These are phyloP conservation scores for Pelodytes ibericus DNA, from an alignment of 2,797 vertebrate genomes.

Conservation along the genomic window DNA sequence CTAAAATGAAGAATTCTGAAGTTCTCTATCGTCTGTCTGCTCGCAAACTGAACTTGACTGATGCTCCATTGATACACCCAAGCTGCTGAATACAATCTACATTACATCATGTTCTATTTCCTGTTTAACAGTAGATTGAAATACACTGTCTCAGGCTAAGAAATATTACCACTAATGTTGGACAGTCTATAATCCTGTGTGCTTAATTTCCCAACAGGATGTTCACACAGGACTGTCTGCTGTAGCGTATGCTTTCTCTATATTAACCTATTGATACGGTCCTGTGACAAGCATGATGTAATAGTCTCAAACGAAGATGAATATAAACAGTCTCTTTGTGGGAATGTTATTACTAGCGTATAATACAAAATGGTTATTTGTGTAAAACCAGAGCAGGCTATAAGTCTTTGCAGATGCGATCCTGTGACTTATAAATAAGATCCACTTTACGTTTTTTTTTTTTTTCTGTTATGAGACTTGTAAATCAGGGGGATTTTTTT, in stretches of 20 bases:
- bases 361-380: conserved; percentile 27
- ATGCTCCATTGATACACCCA: neutral
- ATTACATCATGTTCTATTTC: conserved; percentile 36
- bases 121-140: conserved; percentile 37
- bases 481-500: conserved; percentile 33
- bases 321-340: conserved; percentile 29
- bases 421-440: conserved; percentile 30
- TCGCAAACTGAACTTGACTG: too few species aligned
- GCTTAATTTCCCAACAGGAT: conserved; percentile 36
- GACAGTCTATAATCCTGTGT: conserved; percentile 20
- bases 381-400: conserved; percentile 26
- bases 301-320: conserved; percentile 30
- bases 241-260: neutral
- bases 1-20: too few species aligned
- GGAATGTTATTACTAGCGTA: conserved; percentile 38
- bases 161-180: conserved; percentile 6
- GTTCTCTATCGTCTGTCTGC: too few species aligned
- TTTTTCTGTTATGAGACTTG: conserved; percentile 28
- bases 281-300: conserved; percentile 43
- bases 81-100: neutral
- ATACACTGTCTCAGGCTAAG: conserved; percentile 6
- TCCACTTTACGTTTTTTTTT: conserved; percentile 1
- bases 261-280: conserved; percentile 18
- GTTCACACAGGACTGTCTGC: conserved; percentile 35
- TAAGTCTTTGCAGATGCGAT: conserved; percentile 36